Base-by-base conservation (phyloP, 2,113 vertebrate genomes). In the Lethenteron reissneri region DNA sequence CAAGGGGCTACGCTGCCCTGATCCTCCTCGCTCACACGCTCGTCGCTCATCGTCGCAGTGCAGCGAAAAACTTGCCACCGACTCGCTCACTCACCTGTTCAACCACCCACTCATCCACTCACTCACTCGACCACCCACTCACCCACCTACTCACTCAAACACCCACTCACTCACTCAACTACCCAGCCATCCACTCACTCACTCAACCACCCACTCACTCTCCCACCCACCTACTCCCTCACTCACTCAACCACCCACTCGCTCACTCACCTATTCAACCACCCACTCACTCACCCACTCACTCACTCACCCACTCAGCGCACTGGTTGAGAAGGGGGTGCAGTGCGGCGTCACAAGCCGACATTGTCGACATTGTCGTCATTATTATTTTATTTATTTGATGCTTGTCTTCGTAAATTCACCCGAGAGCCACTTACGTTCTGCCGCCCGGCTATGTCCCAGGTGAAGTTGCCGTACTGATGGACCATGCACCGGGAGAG, bases 401-500 rank as follows among this genome's bases (percentile, higher is more conserved):
- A 2, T 0, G 41, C 7, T 41, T 41, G 41, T 7, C 41, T 41
- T 41, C 41, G 6, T 41, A 41, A 41, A 41, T 41, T 41, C 41
- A 41, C 41, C 41, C 41, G 41, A 41, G 41, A 41, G 41, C 41
- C 41, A 77, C 83, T 82, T 70, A 85, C 94, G 0, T 90, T 90
- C 73, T 95, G 88, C 6, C 84, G 78, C 9, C 85, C 88, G 0
- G 92, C 92, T 10, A 95, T 83, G 70, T 90, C 88, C 94, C 92
- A 97, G 9, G 82, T 86, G 76, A 88, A 97, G 78, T 86, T 89
- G 21, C 86, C 81, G 0, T 97, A 97, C 74, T 96, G 92, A 71
- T 85, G 79, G 69, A 92, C 81, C 90, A 97, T 91, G 79, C 94
- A 97, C 58, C 83, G 82, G 0, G 94, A 89, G 77, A 89, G 88